These are phyloP conservation scores for Pyrrhosoma nymphula DNA, from an alignment of 2,888 invertebrate genomes.

Conservation along the genomic window DNA sequence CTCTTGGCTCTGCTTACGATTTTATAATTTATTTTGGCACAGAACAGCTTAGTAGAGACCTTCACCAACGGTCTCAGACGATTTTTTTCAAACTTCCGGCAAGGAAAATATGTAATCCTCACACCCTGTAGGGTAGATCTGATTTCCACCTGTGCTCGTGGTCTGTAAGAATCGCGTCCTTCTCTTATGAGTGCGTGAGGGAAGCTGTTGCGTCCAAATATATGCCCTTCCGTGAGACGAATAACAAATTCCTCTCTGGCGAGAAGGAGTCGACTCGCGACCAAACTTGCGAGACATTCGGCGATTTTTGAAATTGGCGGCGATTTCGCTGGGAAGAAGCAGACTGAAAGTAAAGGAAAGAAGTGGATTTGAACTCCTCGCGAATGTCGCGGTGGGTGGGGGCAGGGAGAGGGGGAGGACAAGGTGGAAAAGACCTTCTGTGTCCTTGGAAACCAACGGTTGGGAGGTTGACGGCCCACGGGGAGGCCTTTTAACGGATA, in stretches of 20 bases:
- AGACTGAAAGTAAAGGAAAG: background rate
- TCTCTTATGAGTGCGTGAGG: too few species aligned
- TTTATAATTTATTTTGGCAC: background rate
- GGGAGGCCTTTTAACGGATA: background rate
- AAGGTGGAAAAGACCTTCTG: background rate
- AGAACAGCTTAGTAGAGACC: background rate
- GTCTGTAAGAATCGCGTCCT: too few species aligned
- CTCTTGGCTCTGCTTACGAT: background rate
- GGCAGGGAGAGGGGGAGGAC: background rate
- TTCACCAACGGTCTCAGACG: background rate
- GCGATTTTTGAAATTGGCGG: background rate
- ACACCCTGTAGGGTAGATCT: background rate
- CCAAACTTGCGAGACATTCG: background rate
- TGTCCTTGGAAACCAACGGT: constrained; percentile 39
- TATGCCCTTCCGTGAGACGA: too few species aligned
- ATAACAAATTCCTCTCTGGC: too few species aligned
- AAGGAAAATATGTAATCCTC: background rate
- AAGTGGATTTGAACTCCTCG: background rate
- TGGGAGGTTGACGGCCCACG: constrained; percentile 17
- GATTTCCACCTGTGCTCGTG: background rate
- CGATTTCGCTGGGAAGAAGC: background rate
- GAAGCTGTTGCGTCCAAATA: too few species aligned
- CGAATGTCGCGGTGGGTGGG: background rate
- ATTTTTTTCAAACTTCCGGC: background rate
- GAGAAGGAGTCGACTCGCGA: too few species aligned